Percentiles rank a stretch among this genome's conserved stretches.
These are phyloP conservation scores for Macroglossus sobrinus DNA, from an alignment of 2,113 vertebrate species.

Conservation along the genomic window DNA sequence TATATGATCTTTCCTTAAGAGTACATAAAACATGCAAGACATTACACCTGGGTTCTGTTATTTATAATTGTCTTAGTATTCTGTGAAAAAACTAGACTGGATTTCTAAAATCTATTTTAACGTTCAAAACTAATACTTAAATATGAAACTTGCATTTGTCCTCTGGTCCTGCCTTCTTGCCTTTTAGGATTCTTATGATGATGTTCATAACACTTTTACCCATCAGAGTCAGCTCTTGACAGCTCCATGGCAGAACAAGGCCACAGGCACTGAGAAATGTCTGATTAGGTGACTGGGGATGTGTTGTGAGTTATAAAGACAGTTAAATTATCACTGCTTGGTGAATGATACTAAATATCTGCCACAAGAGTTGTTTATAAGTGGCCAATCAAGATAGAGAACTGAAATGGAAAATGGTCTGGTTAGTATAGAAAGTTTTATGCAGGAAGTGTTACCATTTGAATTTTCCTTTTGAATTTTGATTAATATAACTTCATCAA, in stretches of 20 bases:
- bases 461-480: conserved; percentile 34
- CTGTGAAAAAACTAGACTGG: not conserved
- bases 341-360: not conserved
- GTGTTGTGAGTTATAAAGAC: conserved; percentile 33
- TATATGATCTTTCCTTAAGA: not conserved
- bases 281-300: not conserved
- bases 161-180: not conserved
- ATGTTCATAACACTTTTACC: not conserved
- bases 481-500: not conserved
- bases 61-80: not conserved
- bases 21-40: not conserved
- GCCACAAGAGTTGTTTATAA: not conserved
- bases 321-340: not conserved
- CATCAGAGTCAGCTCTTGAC: not conserved
- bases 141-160: not conserved
- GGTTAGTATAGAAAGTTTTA: not conserved
- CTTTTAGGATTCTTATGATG: not conserved
- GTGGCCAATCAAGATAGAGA: not conserved
- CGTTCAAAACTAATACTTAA: not conserved
- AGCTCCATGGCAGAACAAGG: not conserved
- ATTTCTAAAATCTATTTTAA: conserved; percentile 13
- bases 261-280: not conserved
- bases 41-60: not conserved
- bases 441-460: not conserved
- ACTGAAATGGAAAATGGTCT: not conserved